A percentile compares a stretch with the other conserved stretches of the same genome.
Conservation (phyloP, 2,797 vertebrate species). For the Acrocephalus scirpaceus region DNA sequence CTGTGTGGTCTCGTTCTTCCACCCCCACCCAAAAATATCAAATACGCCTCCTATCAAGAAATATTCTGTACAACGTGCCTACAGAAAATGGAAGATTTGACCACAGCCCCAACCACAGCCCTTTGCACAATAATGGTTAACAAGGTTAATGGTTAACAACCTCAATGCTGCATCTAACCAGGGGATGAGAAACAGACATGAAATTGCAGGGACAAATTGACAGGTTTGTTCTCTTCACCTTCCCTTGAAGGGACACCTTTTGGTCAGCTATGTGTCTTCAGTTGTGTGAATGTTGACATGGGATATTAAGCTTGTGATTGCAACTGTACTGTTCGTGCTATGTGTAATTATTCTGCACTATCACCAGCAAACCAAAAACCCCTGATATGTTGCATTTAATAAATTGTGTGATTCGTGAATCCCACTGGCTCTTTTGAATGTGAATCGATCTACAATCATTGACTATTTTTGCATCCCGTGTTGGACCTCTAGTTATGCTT, state of each 20-base stretch:
- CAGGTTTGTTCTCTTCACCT: neutral
- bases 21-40: neutral
- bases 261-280: neutral
- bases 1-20: rapidly evolving
- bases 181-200: neutral
- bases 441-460: rapidly evolving
- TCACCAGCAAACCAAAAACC: neutral
- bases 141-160: neutral
- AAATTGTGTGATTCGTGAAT: rapidly evolving
- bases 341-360: neutral
- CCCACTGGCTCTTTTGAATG: neutral
- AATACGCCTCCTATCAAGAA: neutral
- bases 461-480: neutral
- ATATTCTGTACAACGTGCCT: rapidly evolving
- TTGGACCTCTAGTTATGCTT: neutral
- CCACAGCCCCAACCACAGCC: neutral
- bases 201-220: neutral
- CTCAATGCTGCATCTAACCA: neutral
- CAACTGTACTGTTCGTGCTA: neutral
- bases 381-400: neutral
- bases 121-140: neutral
- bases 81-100: neutral
- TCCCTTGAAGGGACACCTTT: neutral
- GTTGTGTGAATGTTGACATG: neutral
- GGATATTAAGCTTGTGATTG: neutral